Percentiles rank a stretch among this genome's conserved stretches.
Conservation (phyloP, 2,888 invertebrate species). For the Zele albiditarsus region DNA sequence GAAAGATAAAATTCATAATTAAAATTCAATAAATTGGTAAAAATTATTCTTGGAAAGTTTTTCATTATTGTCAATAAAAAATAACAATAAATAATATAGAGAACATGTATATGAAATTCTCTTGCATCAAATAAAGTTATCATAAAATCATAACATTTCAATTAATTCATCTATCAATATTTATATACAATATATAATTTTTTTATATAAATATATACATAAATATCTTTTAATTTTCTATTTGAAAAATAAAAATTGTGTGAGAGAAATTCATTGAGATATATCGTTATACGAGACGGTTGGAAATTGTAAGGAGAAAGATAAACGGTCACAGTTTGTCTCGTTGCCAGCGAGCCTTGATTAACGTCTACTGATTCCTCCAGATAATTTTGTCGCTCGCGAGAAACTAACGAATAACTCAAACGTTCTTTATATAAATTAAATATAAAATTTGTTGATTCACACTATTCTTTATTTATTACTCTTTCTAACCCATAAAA, state of each 20-base stretch:
- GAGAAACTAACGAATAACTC: constrained; percentile 28
- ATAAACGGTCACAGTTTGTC: constrained; percentile 18
- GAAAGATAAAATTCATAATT: too few species aligned
- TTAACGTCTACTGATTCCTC: constrained; percentile 29
- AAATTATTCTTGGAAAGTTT: too few species aligned
- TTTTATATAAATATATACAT: neutral
- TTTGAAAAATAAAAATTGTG: neutral
- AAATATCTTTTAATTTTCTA: neutral
- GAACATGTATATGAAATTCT: too few species aligned
- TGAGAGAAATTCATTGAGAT: constrained; percentile 7
- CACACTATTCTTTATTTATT: neutral
- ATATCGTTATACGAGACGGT: neutral
- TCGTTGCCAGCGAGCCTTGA: constrained; percentile 19
- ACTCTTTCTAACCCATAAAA: neutral
- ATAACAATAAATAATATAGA: too few species aligned
- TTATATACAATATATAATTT: constrained; percentile 37
- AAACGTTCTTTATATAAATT: constrained; percentile 3
- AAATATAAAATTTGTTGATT: neutral
- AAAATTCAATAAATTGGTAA: too few species aligned
- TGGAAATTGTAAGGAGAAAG: constrained; percentile 1
- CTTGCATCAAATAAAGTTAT: too few species aligned
- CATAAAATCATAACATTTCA: too few species aligned
- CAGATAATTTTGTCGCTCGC: constrained; percentile 31
- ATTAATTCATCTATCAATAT: too few species aligned
- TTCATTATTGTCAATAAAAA: too few species aligned